Conservation (phyloP, 1,140 invertebrate species). For the Lepidurus packardi region DNA sequence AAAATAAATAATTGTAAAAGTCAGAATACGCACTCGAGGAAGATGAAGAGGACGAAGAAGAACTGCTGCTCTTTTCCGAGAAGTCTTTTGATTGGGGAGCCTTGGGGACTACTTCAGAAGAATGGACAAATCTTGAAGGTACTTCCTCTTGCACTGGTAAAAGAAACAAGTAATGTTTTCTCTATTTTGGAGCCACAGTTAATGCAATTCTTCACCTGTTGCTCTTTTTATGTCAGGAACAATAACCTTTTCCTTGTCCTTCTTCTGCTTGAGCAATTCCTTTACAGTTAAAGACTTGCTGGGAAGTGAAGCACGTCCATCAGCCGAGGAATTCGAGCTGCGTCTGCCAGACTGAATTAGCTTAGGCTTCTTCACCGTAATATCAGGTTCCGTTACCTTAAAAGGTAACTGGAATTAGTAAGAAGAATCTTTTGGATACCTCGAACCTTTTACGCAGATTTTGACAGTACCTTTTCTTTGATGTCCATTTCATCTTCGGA, state of each 20-base stretch:
- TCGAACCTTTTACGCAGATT: too few relatives aligned
- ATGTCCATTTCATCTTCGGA: background rate
- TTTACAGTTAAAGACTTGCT: background rate
- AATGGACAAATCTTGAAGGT: background rate
- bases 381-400: background rate
- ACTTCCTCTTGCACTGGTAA: background rate
- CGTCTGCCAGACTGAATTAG: background rate
- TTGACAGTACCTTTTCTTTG: background rate
- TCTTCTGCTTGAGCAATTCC: background rate
- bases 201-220: background rate
- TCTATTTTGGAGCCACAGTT: background rate
- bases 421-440: too few relatives aligned
- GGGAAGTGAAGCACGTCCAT: background rate
- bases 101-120: background rate
- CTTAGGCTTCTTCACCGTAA: constrained; percentile 18
- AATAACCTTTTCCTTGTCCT: background rate
- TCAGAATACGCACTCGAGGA: constrained; percentile 29
- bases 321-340: background rate
- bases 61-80: constrained; percentile 1
- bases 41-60: constrained; percentile 33
- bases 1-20: background rate
- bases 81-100: background rate
- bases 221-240: background rate
- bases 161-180: background rate
- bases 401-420: background rate